Conservation (phyloP, 2,797 vertebrate species). For the Cetoscarus ocellatus region DNA sequence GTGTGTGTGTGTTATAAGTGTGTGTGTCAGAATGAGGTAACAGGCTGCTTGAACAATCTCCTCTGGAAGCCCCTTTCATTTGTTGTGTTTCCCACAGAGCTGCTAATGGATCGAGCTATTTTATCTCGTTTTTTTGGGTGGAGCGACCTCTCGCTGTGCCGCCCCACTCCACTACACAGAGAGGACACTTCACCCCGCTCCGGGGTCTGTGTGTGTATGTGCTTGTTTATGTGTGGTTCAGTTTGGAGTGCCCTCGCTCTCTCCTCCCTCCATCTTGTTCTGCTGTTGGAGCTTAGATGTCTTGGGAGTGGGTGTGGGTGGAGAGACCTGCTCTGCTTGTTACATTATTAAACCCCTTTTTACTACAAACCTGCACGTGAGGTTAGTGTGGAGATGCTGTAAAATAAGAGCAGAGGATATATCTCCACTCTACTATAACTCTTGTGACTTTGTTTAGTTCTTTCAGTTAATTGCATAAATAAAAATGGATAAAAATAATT, state of each 20-base stretch:
- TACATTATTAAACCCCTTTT: slow-evolving; percentile 76
- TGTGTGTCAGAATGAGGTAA: slow-evolving; percentile 67
- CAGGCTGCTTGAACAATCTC: slow-evolving; percentile 60
- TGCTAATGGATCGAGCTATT: slow-evolving; percentile 62
- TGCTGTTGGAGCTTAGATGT: slow-evolving; percentile 47
- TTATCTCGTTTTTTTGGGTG: slow-evolving; percentile 35
- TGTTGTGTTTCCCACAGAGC: slow-evolving; percentile 68
- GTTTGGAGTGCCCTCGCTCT: slow-evolving; percentile 21
- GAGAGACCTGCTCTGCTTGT: slow-evolving; percentile 40
- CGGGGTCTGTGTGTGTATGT: slow-evolving; percentile 20
- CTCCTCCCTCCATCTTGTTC: slow-evolving; percentile 38
- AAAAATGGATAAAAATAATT: not conserved
- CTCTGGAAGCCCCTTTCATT: slow-evolving; percentile 64
- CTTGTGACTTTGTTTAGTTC: not conserved
- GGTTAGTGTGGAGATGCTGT: not conserved
- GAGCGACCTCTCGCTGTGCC: slow-evolving; percentile 44
- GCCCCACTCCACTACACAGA: slow-evolving; percentile 43
- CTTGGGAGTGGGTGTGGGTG: slow-evolving; percentile 66
- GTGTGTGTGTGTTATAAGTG: slow-evolving; percentile 20
- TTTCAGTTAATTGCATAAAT: not conserved
- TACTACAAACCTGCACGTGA: slow-evolving; percentile 47
- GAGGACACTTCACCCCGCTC: slow-evolving; percentile 42
- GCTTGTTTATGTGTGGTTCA: slow-evolving; percentile 24
- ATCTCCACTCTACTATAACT: slow-evolving; percentile 4
- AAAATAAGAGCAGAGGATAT: slow-evolving; percentile 3